Evolutionary conservation across 2,888 invertebrate genomes (phyloP), one percentile per base, ranked within the genome.

Genomic region (Athalia rosae): DNA sequence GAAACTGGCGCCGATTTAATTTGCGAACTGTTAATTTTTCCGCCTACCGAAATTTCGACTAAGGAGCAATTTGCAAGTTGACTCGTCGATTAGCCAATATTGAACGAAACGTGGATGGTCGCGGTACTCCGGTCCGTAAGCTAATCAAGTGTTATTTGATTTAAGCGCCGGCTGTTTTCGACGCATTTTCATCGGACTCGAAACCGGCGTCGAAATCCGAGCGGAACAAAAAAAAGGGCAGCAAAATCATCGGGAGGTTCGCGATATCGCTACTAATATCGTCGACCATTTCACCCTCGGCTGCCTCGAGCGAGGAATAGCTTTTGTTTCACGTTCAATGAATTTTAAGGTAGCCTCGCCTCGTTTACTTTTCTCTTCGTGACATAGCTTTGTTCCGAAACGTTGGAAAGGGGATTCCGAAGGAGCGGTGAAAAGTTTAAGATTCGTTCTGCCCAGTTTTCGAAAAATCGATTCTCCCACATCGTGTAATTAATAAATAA

Each of bases 251-350:
- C 45, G n/a, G 0, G 28, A 7, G 8, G 53, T 63, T 63, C 47
- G n/a, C 11, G 4, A n/a, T 63, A 63, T 11, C 62, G 62, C 15
- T 66, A 48, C 50, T 50, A 50, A 48, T 15, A 8, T n/a, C 6
- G 28, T 28, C 28, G 1, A 0, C 28, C 28, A 28, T 28, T 28
- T 1, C 48, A 48, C 48, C 48, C 15, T 48, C 15, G 47, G 13
- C 28, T 15, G 9, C 48, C 4, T 45, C 63, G 63, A 63, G 45
- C 43, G 13, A 45, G 43, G 43, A n/a, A 43, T 63, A 45, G 43
- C 45, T 13, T 63, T 63, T 13, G 15, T 64, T 64, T 64, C 47
- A 64, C 64, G 9, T 47, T 64, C 47, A 15, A 64, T 47, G 45
- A 64, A 64, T 64, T 45, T 47, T 47, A 13, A 47, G 64, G 7